These are phyloP conservation scores for Argopecten irradians DNA, from an alignment of 1,140 invertebrate species.

Conservation along the genomic window DNA sequence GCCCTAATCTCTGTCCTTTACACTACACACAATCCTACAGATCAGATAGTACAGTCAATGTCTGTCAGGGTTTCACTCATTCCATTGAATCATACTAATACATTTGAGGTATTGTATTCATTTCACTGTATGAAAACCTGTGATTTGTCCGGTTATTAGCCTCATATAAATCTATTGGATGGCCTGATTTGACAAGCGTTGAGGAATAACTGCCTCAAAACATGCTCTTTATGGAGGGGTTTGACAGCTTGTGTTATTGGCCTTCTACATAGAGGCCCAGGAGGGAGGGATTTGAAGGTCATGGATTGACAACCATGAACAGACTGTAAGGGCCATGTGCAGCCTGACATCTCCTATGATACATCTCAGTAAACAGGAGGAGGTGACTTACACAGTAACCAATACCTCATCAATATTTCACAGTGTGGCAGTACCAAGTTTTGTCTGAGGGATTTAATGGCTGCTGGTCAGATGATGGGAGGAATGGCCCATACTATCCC, in stretches of 20 bases:
- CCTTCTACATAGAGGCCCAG: not conserved
- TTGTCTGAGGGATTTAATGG: not conserved
- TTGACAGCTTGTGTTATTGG: not conserved
- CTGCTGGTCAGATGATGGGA: not conserved
- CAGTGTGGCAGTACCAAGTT: not conserved
- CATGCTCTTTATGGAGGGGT: not conserved
- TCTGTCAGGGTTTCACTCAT: too few relatives aligned
- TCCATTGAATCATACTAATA: not conserved
- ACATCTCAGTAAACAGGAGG: slow-evolving; percentile 15
- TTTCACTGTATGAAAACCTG: not conserved
- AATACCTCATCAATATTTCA: slow-evolving; percentile 18
- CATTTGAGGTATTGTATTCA: not conserved
- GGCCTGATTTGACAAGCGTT: not conserved
- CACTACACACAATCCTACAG: not conserved
- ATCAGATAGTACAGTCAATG: not conserved
- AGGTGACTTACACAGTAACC: not conserved
- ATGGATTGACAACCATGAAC: not conserved
- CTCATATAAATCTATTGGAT: not conserved
- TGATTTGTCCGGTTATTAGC: not conserved
- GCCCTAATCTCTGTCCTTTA: too few relatives aligned
- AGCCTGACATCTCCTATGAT: not conserved
- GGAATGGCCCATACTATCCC: not conserved
- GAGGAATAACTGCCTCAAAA: not conserved
- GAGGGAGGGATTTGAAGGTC: slow-evolving; percentile 9
- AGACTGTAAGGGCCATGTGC: not conserved